Conservation (phyloP, 2,888 invertebrate species). For the Brenthis daphne region DNA sequence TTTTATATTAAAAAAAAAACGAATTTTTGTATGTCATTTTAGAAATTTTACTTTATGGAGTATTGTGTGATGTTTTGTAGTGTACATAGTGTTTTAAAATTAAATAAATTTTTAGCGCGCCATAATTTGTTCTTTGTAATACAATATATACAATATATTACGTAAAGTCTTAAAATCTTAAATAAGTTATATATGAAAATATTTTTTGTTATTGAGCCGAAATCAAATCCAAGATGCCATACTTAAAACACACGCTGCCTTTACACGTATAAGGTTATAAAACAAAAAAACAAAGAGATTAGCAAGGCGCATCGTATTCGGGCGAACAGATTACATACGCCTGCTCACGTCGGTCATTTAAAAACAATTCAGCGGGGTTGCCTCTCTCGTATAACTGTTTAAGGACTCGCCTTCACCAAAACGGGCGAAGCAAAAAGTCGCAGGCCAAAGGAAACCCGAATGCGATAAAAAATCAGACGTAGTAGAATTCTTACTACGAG, state of each 20-base stretch:
- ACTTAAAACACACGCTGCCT: too few species aligned
- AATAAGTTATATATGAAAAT: background rate
- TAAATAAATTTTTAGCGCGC: too few species aligned
- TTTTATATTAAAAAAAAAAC: slow-evolving; percentile 3
- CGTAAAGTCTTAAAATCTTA: too few species aligned
- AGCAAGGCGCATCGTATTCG: slow-evolving; percentile 43
- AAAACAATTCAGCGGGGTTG: slow-evolving; percentile 79
- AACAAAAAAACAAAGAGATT: slow-evolving; percentile 16
- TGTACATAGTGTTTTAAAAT: too few species aligned
- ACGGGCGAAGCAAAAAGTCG: slow-evolving; percentile 69
- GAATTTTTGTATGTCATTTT: background rate
- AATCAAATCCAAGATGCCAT: background rate
- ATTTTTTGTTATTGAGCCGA: background rate
- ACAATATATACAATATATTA: too few species aligned
- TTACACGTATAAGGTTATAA: slow-evolving; percentile 11
- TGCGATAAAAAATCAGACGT: slow-evolving; percentile 49
- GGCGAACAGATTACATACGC: slow-evolving; percentile 47
- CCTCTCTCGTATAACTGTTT: slow-evolving; percentile 77
- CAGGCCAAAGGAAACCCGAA: slow-evolving; percentile 54
- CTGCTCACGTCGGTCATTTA: slow-evolving; percentile 64
- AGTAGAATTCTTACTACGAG: slow-evolving; percentile 70
- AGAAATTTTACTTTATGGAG: too few species aligned
- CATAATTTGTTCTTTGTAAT: too few species aligned
- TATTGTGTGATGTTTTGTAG: too few species aligned
- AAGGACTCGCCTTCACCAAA: slow-evolving; percentile 74